Conservation (phyloP, 2,888 invertebrate species). For the Hydrotaea cyrtoneurina region DNA sequence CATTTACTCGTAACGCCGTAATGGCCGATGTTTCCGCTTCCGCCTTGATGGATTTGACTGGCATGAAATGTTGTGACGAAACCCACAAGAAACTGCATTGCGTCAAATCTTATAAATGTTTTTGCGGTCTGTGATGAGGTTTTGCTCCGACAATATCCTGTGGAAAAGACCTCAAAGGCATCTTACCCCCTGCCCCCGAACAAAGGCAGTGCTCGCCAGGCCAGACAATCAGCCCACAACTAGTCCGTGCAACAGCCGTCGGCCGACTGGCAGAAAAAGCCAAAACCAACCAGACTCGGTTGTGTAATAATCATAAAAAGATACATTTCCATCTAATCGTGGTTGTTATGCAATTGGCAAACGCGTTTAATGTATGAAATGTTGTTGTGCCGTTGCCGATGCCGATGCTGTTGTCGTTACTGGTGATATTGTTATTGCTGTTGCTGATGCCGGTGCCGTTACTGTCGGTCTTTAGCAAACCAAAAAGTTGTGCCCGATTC, state of each 20-base stretch:
- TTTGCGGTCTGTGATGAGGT: conserved; percentile 51
- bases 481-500: conserved; percentile 19
- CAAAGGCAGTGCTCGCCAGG: neutral
- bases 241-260: conserved; percentile 16
- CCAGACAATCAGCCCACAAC: conserved; percentile 28
- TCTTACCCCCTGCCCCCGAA: neutral
- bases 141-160: conserved; percentile 32
- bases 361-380: conserved; percentile 40
- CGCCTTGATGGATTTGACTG: conserved; percentile 26
- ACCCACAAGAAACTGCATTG: conserved; percentile 58
- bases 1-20: neutral
- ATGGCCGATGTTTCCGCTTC: conserved; percentile 1
- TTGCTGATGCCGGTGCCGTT: conserved; percentile 34
- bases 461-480: conserved; percentile 34
- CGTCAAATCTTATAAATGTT: conserved; percentile 61
- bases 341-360: conserved; percentile 57
- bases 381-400: conserved; percentile 27
- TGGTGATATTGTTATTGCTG: conserved; percentile 27
- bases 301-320: conserved; percentile 59
- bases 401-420: conserved; percentile 36
- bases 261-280: conserved; percentile 20
- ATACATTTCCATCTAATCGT: conserved; percentile 53
- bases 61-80: conserved; percentile 25
- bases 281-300: conserved; percentile 36
- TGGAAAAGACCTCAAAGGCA: neutral